Conservation (phyloP, 2,113 vertebrate genomes). For the Oreochromis niloticus region DNA sequence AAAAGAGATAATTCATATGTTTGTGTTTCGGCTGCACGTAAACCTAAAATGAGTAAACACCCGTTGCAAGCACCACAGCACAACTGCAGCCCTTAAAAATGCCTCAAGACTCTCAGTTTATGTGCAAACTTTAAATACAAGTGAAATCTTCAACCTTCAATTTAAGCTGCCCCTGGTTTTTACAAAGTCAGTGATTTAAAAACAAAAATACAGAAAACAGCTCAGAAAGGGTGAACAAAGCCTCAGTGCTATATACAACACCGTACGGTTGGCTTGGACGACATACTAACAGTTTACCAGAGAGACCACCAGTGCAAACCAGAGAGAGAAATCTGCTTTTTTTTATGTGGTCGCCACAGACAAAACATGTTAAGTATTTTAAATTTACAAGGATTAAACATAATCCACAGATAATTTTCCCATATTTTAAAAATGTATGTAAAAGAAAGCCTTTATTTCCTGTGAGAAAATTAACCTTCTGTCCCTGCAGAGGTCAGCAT, state of each 20-base stretch:
- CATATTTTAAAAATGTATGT: not conserved
- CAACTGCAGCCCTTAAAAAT: conserved; percentile 14
- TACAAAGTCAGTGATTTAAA: conserved; percentile 41
- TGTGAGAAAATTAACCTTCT: not conserved
- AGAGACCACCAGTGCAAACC: conserved; percentile 42
- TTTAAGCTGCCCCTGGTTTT: conserved; percentile 39
- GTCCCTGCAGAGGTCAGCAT: conserved; percentile 41
- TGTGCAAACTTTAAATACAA: conserved; percentile 52
- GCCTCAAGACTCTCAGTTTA: conserved; percentile 34
- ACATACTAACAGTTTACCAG: conserved; percentile 50
- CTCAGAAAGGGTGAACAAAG: conserved; percentile 25
- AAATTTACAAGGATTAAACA: not conserved
- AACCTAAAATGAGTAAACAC: conserved; percentile 34
- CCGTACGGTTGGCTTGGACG: not conserved
- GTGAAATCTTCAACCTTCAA: conserved; percentile 28
- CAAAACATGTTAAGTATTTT: not conserved
- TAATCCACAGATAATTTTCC: not conserved
- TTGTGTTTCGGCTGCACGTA: conserved; percentile 43
- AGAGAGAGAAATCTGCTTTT: not conserved
- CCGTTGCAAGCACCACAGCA: not conserved
- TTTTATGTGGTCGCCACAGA: not conserved
- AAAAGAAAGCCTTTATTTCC: not conserved
- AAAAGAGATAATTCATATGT: conserved; percentile 56
- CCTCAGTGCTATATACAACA: conserved; percentile 37
- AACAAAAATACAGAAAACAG: conserved; percentile 25